Conservation (phyloP, 2,113 vertebrate genomes). For the Athene cunicularia region DNA sequence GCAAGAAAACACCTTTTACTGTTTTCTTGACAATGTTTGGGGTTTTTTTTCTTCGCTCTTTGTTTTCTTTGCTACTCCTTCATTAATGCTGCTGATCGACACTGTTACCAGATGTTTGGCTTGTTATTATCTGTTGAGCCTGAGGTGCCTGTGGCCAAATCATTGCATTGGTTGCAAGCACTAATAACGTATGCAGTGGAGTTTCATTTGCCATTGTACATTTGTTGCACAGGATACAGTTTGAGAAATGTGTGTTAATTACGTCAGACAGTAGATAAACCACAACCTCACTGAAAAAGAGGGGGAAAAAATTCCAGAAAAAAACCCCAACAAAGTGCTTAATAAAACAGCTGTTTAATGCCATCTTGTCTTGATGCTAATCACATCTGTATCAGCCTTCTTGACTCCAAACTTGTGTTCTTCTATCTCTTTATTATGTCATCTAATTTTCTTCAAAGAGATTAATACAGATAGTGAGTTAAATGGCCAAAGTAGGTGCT, state of each 20-base stretch:
- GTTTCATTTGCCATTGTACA: neutral
- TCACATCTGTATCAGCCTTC: neutral
- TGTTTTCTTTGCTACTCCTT: neutral
- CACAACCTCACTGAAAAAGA: neutral
- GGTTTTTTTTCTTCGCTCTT: neutral
- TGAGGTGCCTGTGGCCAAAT: neutral
- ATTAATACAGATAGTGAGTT: neutral
- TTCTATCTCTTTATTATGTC: slow-evolving; percentile 5
- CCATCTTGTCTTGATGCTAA: neutral
- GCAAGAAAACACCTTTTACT: neutral
- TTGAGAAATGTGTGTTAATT: neutral
- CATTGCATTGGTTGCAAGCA: neutral
- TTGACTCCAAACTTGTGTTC: neutral
- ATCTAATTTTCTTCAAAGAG: neutral
- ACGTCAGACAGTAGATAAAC: neutral
- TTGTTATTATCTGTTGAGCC: neutral
- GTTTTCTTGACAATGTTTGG: neutral
- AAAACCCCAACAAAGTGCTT: neutral
- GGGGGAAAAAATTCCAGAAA: fast-evolving
- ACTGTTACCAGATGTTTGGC: neutral
- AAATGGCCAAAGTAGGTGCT: neutral
- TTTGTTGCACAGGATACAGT: neutral
- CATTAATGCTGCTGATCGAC: neutral
- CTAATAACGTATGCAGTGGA: neutral
- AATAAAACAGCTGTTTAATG: neutral